phyloP scores from a whole-genome alignment of 2,888 invertebrate species.

The Gymnoscelis rufifasciata region DNA sequence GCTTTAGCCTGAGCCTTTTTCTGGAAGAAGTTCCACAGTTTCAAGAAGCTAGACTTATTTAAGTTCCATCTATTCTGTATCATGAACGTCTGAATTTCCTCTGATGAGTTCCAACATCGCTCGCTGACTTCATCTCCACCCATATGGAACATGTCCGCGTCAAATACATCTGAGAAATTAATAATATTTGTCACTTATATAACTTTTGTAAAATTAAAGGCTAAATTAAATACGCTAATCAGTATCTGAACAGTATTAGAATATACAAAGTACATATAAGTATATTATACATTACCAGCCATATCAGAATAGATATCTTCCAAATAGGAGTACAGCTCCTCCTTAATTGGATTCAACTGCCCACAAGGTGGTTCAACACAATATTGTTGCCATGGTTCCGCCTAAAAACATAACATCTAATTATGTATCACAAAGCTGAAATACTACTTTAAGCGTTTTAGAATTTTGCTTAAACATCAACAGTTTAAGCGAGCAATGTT shows the following conservation, averaged over 20 bases:
- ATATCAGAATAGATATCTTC: conserved; percentile 87
- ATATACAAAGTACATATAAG: too few species aligned
- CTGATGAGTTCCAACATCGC: conserved; percentile 87
- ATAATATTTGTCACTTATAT: not conserved
- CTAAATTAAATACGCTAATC: too few species aligned
- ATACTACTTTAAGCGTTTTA: too few species aligned
- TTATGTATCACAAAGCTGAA: too few species aligned
- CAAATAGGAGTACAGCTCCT: conserved; percentile 83
- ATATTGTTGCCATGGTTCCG: conserved; percentile 84
- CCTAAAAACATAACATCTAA: conserved; percentile 40
- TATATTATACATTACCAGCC: conserved; percentile 79
- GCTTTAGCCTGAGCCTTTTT: conserved; percentile 80
- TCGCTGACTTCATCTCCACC: conserved; percentile 89
- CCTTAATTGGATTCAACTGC: conserved; percentile 86
- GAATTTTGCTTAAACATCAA: too few species aligned
- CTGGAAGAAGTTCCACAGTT: conserved; percentile 88
- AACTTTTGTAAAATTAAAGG: too few species aligned
- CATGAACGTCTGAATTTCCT: conserved; percentile 85
- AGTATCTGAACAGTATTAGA: too few species aligned
- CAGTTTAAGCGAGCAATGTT: too few species aligned
- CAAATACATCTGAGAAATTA: conserved; percentile 74
- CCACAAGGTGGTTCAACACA: conserved; percentile 93
- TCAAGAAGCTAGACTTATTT: conserved; percentile 79
- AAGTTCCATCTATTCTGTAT: conserved; percentile 80
- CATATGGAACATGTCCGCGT: conserved; percentile 89